Percentiles rank a stretch among this genome's conserved stretches.
These are phyloP conservation scores for Drosophila mulleri DNA, from an alignment of 2,888 invertebrate genomes.

Conservation along the genomic window DNA sequence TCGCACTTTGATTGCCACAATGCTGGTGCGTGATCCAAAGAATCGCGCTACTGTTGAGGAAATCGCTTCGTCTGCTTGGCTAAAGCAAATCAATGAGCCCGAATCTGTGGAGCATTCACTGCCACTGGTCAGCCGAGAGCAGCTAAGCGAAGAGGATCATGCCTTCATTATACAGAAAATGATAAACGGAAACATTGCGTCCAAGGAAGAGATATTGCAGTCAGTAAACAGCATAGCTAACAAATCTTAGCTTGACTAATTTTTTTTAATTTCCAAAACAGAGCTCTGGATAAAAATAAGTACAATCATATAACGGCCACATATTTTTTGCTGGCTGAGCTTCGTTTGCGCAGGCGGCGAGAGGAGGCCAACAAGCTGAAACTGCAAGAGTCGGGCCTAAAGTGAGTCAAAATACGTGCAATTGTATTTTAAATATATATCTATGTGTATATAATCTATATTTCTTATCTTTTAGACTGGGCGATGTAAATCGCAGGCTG, in stretches of 20 bases:
- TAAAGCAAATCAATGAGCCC: slow-evolving; percentile 85
- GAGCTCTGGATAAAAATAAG: slow-evolving; percentile 96
- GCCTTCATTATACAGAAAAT: slow-evolving; percentile 96
- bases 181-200: slow-evolving; percentile 97
- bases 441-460: background rate
- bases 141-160: slow-evolving; percentile 96
- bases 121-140: slow-evolving; percentile 95
- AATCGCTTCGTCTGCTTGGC: slow-evolving; percentile 95
- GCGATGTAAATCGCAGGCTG: slow-evolving; percentile 51
- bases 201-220: slow-evolving; percentile 97
- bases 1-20: slow-evolving; percentile 94
- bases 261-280: slow-evolving; percentile 77
- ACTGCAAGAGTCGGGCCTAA: slow-evolving; percentile 67
- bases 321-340: slow-evolving; percentile 97
- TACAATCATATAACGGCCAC: slow-evolving; percentile 99
- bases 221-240: slow-evolving; percentile 84
- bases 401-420: slow-evolving; percentile 51
- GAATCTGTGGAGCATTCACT: slow-evolving; percentile 87
- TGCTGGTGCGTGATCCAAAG: slow-evolving; percentile 97
- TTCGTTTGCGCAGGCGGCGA: slow-evolving; percentile 92
- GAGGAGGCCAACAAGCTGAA: slow-evolving; percentile 87
- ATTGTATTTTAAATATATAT: background rate
- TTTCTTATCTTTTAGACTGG: slow-evolving; percentile 38
- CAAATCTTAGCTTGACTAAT: background rate
- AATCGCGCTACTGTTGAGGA: slow-evolving; percentile 94